Conservation (phyloP, 2,797 vertebrate genomes). For the Anableps anableps region DNA sequence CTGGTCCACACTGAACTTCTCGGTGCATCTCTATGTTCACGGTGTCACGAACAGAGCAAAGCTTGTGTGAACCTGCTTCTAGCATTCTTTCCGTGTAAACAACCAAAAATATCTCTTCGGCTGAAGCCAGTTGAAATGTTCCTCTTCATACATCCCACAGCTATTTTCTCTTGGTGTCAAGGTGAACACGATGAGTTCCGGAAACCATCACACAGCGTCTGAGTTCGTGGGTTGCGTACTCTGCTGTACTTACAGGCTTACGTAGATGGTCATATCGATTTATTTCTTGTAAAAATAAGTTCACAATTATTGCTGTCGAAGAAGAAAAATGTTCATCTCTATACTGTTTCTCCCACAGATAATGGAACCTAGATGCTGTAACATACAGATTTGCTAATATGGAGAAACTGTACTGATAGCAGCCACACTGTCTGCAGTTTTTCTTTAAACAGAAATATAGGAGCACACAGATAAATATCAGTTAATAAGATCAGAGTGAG, state of each 20-base stretch:
- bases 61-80: no score
- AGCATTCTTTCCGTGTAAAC: background rate
- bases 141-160: background rate
- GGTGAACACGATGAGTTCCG: conserved; percentile 10
- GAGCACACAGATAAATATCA: conserved; percentile 29
- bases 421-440: conserved; percentile 9
- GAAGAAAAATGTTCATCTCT: background rate
- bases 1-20: no score
- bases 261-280: conserved; percentile 6
- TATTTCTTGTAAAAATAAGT: background rate
- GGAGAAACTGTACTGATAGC: conserved; percentile 22
- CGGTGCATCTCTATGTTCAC: no score
- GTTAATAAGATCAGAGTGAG: conserved; percentile 47
- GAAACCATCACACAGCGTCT: no score
- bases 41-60: background rate
- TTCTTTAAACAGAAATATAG: conserved; percentile 15
- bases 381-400: conserved; percentile 15
- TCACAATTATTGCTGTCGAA: background rate
- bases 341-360: background rate
- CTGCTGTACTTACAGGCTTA: background rate
- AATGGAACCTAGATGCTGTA: background rate
- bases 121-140: background rate
- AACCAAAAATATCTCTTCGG: background rate
- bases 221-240: background rate
- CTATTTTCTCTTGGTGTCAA: background rate